A percentile compares a stretch with the other conserved stretches of the same genome.
phyloP scores from a whole-genome alignment of 2,888 invertebrate species.

The Laspeyria flexula region DNA sequence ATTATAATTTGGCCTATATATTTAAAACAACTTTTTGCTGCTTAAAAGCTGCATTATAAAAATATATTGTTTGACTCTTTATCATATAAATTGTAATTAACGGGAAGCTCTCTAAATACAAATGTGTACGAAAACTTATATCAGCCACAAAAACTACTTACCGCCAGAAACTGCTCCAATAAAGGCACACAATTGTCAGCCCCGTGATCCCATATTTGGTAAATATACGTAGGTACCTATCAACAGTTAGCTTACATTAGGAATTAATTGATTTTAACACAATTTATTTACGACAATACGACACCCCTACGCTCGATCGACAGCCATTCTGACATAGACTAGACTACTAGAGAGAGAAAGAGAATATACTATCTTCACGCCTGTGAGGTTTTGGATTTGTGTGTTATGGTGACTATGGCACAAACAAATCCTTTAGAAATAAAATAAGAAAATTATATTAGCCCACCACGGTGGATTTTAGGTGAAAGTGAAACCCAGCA shows the following conservation, averaged over 20 bases:
- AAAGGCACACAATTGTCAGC: slow-evolving; percentile 59
- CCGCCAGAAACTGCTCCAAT: slow-evolving; percentile 65
- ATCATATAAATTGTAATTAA: slow-evolving; percentile 29
- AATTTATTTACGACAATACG: slow-evolving; percentile 65
- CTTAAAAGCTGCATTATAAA: slow-evolving; percentile 2
- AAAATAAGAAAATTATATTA: too few species aligned
- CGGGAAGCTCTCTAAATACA: slow-evolving; percentile 45
- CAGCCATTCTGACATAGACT: slow-evolving; percentile 64
- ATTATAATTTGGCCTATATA: slow-evolving; percentile 7
- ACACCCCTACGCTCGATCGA: slow-evolving; percentile 70
- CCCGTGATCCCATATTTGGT: slow-evolving; percentile 70
- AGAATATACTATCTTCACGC: neutral
- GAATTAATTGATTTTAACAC: slow-evolving; percentile 55
- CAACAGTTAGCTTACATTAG: slow-evolving; percentile 57
- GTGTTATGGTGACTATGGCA: too few species aligned
- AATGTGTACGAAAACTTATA: slow-evolving; percentile 55
- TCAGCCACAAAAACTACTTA: slow-evolving; percentile 61
- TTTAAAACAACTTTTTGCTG: slow-evolving; percentile 3
- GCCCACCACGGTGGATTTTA: too few species aligned
- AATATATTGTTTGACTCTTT: slow-evolving; percentile 18
- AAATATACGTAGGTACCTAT: slow-evolving; percentile 40
- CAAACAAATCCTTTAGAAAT: too few species aligned
- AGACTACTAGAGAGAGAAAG: neutral
- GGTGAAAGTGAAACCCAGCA: too few species aligned
- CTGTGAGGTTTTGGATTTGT: too few species aligned